Conservation (phyloP, 2,888 invertebrate genomes). For the Dicranocentrus wangi region DNA sequence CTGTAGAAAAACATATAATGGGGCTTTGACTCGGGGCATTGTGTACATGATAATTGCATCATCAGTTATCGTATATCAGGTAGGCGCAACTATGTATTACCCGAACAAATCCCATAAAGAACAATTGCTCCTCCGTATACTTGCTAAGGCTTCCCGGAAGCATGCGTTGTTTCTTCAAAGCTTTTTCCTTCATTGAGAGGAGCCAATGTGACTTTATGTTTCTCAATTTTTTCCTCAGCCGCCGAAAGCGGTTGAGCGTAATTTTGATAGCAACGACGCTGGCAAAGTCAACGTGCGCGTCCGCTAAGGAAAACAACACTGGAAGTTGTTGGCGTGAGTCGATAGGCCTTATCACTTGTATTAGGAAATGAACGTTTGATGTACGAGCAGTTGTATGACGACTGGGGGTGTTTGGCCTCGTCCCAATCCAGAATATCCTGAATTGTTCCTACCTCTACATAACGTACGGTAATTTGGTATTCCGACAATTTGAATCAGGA, state of each 20-base stretch:
- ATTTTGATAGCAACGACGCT: slow-evolving; percentile 25
- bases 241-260: background rate
- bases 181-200: background rate
- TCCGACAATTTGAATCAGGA: too few relatives aligned
- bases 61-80: too few relatives aligned
- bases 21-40: background rate
- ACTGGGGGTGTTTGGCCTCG: background rate
- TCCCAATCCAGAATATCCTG: background rate
- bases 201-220: too few relatives aligned
- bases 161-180: background rate
- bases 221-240: too few relatives aligned
- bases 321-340: too few relatives aligned
- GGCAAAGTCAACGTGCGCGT: too few relatives aligned
- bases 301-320: too few relatives aligned
- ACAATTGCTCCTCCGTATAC: slow-evolving; percentile 46
- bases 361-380: too few relatives aligned
- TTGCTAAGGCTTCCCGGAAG: slow-evolving; percentile 14
- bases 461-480: background rate
- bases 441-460: background rate
- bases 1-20: background rate
- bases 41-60: background rate
- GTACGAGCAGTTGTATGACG: background rate
- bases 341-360: too few relatives aligned
- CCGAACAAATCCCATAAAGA: slow-evolving; percentile 43
- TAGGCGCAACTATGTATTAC: slow-evolving; percentile 21